Conservation (phyloP, 2,888 invertebrate genomes). For the Alsophila aescularia region DNA sequence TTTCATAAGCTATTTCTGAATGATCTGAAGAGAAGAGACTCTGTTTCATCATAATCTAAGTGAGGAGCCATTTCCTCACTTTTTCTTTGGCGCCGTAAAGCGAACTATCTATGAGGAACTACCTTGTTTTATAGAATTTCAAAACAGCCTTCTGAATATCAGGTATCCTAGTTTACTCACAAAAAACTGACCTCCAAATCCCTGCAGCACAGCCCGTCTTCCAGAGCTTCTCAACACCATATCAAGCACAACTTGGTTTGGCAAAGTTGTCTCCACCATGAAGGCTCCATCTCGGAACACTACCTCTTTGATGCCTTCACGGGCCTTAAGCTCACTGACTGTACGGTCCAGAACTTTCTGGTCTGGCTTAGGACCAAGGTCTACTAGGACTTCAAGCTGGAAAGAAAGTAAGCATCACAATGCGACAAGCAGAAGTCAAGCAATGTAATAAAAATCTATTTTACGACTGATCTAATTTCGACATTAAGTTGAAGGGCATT, state of each 20-base stretch:
- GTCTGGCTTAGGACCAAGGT: conserved; percentile 61
- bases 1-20: no score
- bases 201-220: conserved; percentile 89
- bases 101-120: no score
- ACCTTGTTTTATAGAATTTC: no score
- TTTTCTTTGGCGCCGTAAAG: no score
- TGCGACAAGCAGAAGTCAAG: no score
- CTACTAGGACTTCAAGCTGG: conserved; percentile 71
- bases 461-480: no score
- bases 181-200: conserved; percentile 86
- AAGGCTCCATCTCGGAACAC: conserved; percentile 87
- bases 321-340: conserved; percentile 53
- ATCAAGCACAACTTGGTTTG: conserved; percentile 76
- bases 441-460: no score
- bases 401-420: no score
- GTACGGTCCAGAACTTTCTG: conserved; percentile 52
- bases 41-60: no score
- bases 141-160: not conserved
- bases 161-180: not conserved
- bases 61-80: no score
- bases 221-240: conserved; percentile 86
- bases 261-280: conserved; percentile 87
- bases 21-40: no score
- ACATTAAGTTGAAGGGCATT: not conserved
- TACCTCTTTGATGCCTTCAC: conserved; percentile 59